phyloP scores from a whole-genome alignment of 2,797 vertebrate genomes.

The Danio albolineatus region DNA sequence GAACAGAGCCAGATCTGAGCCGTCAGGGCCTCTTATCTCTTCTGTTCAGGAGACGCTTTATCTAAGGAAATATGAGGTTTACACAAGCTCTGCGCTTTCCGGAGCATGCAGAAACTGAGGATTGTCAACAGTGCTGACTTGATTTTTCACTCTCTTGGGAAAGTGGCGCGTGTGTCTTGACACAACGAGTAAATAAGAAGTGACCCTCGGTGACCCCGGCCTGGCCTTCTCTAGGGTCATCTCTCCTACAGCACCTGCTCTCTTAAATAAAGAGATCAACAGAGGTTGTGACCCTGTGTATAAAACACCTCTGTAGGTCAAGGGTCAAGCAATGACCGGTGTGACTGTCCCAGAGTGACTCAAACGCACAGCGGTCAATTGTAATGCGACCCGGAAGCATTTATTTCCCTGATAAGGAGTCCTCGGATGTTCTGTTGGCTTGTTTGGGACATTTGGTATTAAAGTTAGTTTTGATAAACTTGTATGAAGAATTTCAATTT shows the following conservation, averaged over 20 bases:
- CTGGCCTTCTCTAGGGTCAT: constrained; percentile 52
- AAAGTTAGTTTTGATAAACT: background rate
- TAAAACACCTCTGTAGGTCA: constrained; percentile 56
- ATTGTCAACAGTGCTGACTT: constrained; percentile 2
- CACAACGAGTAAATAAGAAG: constrained; percentile 51
- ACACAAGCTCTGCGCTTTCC: constrained; percentile 12
- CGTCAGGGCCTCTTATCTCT: constrained; percentile 50
- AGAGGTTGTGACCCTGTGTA: constrained; percentile 58
- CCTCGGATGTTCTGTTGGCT: background rate
- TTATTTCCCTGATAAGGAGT: constrained; percentile 7
- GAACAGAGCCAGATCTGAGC: constrained; percentile 55
- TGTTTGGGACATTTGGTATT: background rate
- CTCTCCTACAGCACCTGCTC: constrained; percentile 63
- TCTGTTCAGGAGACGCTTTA: background rate
- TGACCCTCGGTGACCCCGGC: constrained; percentile 42
- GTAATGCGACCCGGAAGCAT: constrained; percentile 48
- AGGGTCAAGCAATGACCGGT: constrained; percentile 59
- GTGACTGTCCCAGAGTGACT: constrained; percentile 35
- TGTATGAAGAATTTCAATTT: background rate
- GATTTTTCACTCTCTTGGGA: constrained; percentile 53
- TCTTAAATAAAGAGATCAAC: constrained; percentile 55
- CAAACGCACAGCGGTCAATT: constrained; percentile 2
- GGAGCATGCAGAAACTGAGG: background rate
- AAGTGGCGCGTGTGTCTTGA: constrained; percentile 58
- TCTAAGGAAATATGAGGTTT: constrained; percentile 10